Percentiles rank a stretch among this genome's conserved stretches.
These are phyloP conservation scores for Hartigia nigra DNA, from an alignment of 2,888 invertebrate genomes.

Conservation along the genomic window DNA sequence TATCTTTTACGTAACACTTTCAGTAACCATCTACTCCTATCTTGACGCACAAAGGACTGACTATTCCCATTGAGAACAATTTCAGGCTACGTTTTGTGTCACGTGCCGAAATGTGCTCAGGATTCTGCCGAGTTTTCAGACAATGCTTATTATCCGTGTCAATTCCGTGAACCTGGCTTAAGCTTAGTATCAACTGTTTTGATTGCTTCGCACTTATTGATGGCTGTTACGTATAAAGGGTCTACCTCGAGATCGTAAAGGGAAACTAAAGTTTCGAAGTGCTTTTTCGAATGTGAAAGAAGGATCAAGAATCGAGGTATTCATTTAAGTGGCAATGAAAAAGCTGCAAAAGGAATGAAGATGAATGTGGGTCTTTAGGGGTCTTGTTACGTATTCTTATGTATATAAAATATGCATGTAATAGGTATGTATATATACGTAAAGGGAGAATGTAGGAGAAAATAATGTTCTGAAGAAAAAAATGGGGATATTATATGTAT, in stretches of 20 bases:
- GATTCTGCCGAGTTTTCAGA: background rate
- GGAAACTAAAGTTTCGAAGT: background rate
- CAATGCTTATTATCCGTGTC: background rate
- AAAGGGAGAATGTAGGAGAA: background rate
- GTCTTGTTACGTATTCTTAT: slow-evolving; percentile 2
- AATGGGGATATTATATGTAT: background rate
- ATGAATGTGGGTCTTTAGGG: background rate
- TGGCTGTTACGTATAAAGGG: background rate
- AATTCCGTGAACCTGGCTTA: background rate
- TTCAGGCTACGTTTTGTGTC: background rate
- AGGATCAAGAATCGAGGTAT: slow-evolving; percentile 23
- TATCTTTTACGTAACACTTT: background rate
- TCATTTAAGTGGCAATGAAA: slow-evolving; percentile 24
- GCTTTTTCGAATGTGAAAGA: background rate
- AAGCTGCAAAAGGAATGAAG: slow-evolving; percentile 1
- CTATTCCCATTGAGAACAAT: background rate
- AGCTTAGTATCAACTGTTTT: background rate
- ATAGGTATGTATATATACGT: background rate
- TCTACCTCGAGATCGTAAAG: background rate
- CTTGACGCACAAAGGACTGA: background rate
- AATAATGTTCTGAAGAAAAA: background rate
- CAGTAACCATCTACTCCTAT: background rate
- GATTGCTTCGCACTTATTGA: background rate
- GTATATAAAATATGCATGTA: background rate
- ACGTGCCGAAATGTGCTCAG: background rate